Base-by-base conservation (phyloP, 2,113 vertebrate species). In the Poeciliopsis occidentalis region DNA sequence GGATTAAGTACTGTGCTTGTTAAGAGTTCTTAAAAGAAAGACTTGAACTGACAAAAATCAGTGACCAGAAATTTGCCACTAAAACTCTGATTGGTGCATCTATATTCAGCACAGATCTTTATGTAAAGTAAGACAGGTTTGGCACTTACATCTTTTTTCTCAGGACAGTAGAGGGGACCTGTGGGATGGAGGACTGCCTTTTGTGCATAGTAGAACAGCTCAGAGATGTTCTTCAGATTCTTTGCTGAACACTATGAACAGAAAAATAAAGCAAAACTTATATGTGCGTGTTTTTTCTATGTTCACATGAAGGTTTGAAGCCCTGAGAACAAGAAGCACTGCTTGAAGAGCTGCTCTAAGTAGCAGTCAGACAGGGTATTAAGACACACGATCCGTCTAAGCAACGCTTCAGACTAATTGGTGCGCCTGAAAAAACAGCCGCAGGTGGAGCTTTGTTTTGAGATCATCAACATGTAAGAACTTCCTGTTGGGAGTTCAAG, bases 201-300 rank as follows among this genome's bases (percentile, higher is more conserved):
- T 88, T 99, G 98, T 39, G 97, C 97, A 17, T 99, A 99, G 92
- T 99, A 99, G 92, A 99, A 99, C 39, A 99, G 94, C 83, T 99
- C 98, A 0, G 98, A 99, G 91, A 99, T 99, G 90, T 99, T 99
- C 95, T 98, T 99, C 94, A 99, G 91, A 89, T 97, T 99, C 94
- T 99, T 99, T 19, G 97, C 97, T 83, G 97, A 99, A 93, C 97
- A 99, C 98, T 99, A 79, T 60, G 91, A 69, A 83, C 3, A 81
- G 19, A 3, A 44, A 57, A 51, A 19, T 37, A 77, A 78, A 24
- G 71, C 26, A 1, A n/a, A 6, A n/a, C 2, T 60, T n/a, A 27
- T 1, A 61, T 63, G 0, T 30, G 67, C 15, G n/a, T 4, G 11
- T 24, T 10, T 15, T 39, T 65, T 26, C 24, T 3, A 61, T 27